phyloP scores from a whole-genome alignment of 2,888 invertebrate species.

The Cancer borealis region DNA sequence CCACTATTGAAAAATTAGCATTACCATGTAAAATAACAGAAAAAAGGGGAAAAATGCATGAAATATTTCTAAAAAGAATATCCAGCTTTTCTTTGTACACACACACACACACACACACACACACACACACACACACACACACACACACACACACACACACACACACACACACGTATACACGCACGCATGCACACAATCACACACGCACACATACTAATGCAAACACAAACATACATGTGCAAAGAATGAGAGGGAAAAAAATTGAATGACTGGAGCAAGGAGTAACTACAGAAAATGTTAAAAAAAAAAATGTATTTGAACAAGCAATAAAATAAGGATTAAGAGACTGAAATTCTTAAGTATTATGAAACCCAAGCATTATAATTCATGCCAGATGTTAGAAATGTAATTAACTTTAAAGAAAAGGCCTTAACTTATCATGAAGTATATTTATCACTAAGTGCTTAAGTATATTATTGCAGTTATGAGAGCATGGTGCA shows the following conservation, averaged over 20 bases:
- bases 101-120: constrained; percentile 27
- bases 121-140: constrained; percentile 42
- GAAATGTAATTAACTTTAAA: not conserved
- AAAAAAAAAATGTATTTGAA: not conserved
- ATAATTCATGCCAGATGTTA: not conserved
- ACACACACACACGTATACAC: too few species aligned
- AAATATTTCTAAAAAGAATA: not conserved
- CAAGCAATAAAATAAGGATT: not conserved
- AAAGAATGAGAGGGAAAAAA: not conserved
- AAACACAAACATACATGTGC: not conserved
- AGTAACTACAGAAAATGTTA: not conserved
- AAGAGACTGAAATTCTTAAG: not conserved
- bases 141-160: not conserved
- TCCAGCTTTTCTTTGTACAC: not conserved
- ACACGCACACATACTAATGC: constrained; percentile 5
- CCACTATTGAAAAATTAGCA: not conserved
- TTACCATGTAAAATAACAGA: not conserved
- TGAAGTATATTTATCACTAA: constrained; percentile 1
- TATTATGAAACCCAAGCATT: not conserved
- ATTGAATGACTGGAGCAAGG: not conserved
- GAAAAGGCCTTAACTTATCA: not conserved
- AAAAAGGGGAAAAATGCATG: not conserved
- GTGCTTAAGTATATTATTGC: not conserved
- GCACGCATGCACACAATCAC: not conserved
- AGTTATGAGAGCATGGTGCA: not conserved